Conservation (phyloP, 2,113 vertebrate genomes). For the Turnix velox region DNA sequence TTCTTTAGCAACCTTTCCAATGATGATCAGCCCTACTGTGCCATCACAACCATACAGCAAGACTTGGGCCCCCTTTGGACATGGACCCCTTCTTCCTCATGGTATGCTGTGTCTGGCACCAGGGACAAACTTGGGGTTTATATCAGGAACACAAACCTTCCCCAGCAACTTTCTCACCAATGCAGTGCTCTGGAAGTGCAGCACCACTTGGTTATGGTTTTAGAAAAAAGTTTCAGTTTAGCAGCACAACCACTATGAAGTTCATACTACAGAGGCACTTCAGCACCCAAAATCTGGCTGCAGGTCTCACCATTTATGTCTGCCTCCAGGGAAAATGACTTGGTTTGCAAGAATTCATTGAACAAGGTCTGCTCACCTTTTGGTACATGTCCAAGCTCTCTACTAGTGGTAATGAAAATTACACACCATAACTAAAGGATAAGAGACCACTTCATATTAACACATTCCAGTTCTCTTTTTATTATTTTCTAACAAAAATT, state of each 20-base stretch:
- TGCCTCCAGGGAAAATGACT: background rate
- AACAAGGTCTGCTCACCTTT: background rate
- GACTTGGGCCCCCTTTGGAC: background rate
- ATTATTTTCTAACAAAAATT: background rate
- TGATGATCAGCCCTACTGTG: background rate
- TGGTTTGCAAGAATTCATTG: background rate
- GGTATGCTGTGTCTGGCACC: no score
- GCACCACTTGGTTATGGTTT: background rate
- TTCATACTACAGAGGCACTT: background rate
- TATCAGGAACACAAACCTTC: rapidly evolving
- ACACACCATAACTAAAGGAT: background rate
- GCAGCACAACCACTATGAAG: background rate
- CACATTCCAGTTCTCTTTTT: background rate
- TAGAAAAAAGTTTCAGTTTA: background rate
- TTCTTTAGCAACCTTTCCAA: background rate
- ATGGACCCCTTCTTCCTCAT: rapidly evolving
- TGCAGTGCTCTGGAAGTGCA: rapidly evolving
- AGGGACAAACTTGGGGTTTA: background rate
- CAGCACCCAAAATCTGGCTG: background rate
- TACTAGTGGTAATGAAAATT: background rate
- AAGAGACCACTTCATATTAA: background rate
- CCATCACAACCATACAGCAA: no score
- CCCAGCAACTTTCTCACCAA: background rate
- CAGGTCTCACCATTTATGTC: background rate
- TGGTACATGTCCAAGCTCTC: background rate